Percentiles rank a stretch among this genome's conserved stretches.
phyloP scores from a whole-genome alignment of 2,888 invertebrate species.

The Drosophila pegasa region DNA sequence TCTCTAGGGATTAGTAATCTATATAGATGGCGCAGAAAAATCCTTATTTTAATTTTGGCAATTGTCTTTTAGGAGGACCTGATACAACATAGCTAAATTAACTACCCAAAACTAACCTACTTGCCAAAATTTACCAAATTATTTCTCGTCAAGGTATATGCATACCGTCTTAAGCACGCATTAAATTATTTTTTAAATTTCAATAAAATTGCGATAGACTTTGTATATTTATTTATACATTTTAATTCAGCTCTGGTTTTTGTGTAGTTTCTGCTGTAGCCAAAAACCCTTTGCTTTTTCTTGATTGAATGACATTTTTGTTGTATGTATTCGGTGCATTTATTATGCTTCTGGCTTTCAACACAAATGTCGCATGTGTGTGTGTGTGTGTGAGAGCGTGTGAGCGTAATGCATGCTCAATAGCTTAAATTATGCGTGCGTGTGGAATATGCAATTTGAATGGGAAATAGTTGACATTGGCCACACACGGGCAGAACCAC shows the following conservation, averaged over 20 bases:
- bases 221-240: background rate
- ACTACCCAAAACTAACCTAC: too few species aligned
- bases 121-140: too few species aligned
- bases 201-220: too few species aligned
- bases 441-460: slow-evolving; percentile 68
- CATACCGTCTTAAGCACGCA: background rate
- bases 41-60: background rate
- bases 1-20: background rate
- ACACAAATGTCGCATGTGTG: background rate
- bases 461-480: slow-evolving; percentile 57
- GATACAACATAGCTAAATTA: background rate
- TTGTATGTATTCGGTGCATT: background rate
- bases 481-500: slow-evolving; percentile 12
- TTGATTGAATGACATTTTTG: background rate
- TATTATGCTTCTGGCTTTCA: slow-evolving; percentile 15
- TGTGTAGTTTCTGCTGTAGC: background rate
- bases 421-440: slow-evolving; percentile 71
- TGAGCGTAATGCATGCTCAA: slow-evolving; percentile 34
- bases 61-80: background rate
- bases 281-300: background rate
- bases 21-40: background rate
- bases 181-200: background rate
- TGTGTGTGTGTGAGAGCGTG: background rate
- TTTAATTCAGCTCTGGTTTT: background rate
- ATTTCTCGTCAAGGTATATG: too few species aligned